phyloP scores from a whole-genome alignment of 2,888 invertebrate species.

The Pterobdella sp. region DNA sequence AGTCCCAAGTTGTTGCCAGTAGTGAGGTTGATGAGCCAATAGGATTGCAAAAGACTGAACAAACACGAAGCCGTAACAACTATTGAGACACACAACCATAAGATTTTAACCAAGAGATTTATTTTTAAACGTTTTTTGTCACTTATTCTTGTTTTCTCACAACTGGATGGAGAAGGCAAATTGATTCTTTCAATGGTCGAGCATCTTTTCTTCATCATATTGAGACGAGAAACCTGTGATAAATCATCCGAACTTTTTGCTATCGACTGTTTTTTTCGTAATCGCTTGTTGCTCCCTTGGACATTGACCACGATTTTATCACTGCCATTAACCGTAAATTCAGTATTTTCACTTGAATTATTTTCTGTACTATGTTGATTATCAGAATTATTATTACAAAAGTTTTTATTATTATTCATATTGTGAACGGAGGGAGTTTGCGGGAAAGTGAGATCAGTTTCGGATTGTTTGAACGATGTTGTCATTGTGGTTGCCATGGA shows the following conservation, averaged over 20 bases:
- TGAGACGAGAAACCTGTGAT: not conserved
- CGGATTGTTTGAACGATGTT: slow-evolving; percentile 23
- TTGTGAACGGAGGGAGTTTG: slow-evolving; percentile 13
- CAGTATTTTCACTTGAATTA: not conserved
- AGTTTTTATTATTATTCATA: not conserved
- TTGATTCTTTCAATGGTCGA: slow-evolving; percentile 4
- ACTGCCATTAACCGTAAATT: not conserved
- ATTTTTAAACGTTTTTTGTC: not conserved
- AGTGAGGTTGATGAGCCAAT: slow-evolving; percentile 48
- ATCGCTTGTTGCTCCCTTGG: not conserved
- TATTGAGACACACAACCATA: slow-evolving; percentile 50
- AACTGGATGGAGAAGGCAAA: not conserved
- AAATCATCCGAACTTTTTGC: slow-evolving; percentile 6
- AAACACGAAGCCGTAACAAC: slow-evolving; percentile 48
- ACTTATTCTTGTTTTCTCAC: too few species aligned
- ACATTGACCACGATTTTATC: not conserved
- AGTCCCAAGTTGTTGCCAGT: slow-evolving; percentile 43
- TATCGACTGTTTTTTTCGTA: not conserved
- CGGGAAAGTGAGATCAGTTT: slow-evolving; percentile 17
- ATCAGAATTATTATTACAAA: not conserved
- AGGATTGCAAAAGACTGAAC: slow-evolving; percentile 50
- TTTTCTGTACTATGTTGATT: not conserved
- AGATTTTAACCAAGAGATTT: slow-evolving; percentile 7
- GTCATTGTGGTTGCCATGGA: slow-evolving; percentile 28
- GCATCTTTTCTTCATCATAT: not conserved